A percentile compares a stretch with the other conserved stretches of the same genome.
Conservation (phyloP, 2,113 vertebrate genomes). For the Tyto alba region DNA sequence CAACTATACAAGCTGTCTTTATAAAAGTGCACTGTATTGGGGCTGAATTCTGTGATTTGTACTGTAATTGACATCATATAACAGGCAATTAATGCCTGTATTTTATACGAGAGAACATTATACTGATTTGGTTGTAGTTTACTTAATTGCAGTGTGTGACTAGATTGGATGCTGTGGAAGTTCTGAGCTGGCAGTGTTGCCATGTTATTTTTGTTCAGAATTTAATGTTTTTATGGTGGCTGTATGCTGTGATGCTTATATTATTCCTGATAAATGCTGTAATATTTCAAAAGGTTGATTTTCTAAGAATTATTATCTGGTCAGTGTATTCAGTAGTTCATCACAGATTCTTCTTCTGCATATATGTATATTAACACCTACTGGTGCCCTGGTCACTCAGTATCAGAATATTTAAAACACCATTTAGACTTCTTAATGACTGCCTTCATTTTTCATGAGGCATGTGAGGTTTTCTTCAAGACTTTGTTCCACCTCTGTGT, state of each 20-base stretch:
- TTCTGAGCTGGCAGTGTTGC: not conserved
- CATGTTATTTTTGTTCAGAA: not conserved
- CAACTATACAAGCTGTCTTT: not conserved
- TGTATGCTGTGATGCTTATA: not conserved
- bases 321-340: not conserved
- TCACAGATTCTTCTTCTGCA: not conserved
- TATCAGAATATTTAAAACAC: not conserved
- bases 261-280: not conserved
- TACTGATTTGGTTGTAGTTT: not conserved
- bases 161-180: not conserved
- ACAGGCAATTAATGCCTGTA: not conserved
- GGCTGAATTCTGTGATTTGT: not conserved
- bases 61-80: not conserved
- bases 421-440: not conserved
- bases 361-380: rapidly evolving
- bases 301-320: not conserved
- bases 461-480: not conserved
- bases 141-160: not conserved
- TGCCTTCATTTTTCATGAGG: not conserved
- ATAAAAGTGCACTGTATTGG: not conserved
- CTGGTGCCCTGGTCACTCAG: not conserved
- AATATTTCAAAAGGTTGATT: not conserved
- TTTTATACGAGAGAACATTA: not conserved
- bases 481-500: not conserved
- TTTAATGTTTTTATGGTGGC: not conserved